Evolutionary conservation across 2,888 invertebrate genomes (phyloP).

Genomic region (Dichetophora obliterata): DNA sequence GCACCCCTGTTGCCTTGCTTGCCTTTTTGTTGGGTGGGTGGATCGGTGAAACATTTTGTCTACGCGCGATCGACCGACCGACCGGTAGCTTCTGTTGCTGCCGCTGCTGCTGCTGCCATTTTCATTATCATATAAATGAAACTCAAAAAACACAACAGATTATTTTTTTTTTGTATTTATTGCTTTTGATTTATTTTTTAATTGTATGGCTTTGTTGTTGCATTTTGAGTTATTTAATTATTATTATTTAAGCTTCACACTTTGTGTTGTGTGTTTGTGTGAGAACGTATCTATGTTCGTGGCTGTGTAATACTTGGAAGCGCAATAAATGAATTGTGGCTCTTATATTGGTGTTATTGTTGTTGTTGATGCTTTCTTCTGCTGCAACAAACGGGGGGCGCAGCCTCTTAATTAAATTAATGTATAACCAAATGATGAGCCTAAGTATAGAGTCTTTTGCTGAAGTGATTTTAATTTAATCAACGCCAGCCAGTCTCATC

Average conservation of each 20-base stretch:
- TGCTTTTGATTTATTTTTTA: background rate
- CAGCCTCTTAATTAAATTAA: no score
- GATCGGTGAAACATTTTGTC: background rate
- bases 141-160: background rate
- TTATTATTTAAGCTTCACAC: background rate
- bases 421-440: no score
- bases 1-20: background rate
- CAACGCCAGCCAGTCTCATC: no score
- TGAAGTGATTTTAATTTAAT: no score
- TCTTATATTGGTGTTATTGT: background rate
- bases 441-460: no score
- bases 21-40: background rate
- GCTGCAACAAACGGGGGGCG: no score
- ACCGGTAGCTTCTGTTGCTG: background rate
- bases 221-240: background rate
- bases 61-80: background rate
- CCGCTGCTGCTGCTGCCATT: background rate
- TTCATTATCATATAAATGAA: background rate
- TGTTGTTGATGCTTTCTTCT: background rate
- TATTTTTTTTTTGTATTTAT: background rate
- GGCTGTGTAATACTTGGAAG: background rate
- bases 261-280: background rate
- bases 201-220: background rate
- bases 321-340: background rate
- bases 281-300: background rate